Evolutionary conservation across 2,797 vertebrate species (phyloP).

Genomic region (Sebastes taczanowskii): DNA sequence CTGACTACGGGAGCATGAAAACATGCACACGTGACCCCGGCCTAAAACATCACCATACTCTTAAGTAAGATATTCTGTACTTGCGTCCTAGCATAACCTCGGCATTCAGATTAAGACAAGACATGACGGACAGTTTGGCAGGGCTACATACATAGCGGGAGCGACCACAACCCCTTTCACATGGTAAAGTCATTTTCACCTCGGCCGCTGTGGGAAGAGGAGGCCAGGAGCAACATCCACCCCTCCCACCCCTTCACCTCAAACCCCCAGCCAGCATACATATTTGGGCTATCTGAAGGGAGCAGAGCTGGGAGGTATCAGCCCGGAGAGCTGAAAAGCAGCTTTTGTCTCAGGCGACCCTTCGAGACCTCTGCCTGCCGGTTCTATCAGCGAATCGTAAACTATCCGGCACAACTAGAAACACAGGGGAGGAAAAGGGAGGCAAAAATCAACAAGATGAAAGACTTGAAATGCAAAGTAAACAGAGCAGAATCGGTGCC

Average conservation of each 20-base stretch:
- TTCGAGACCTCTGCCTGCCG: constrained; percentile 47
- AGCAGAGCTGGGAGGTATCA: constrained; percentile 59
- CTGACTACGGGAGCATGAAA: constrained; percentile 13
- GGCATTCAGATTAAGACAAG: constrained; percentile 54
- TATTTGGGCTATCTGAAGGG: constrained; percentile 65
- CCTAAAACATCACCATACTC: constrained; percentile 10
- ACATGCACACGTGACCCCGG: constrained; percentile 1
- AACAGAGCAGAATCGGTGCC: constrained; percentile 32
- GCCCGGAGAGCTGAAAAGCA: constrained; percentile 70
- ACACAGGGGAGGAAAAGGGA: constrained; percentile 52
- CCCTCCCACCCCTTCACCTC: constrained; percentile 39
- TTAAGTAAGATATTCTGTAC: constrained; percentile 18
- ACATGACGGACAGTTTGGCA: constrained; percentile 52
- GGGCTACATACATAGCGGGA: constrained; percentile 14
- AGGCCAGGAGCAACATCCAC: constrained; percentile 64
- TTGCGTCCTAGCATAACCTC: constrained; percentile 35
- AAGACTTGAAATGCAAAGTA: constrained; percentile 45
- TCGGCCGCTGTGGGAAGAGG: constrained; percentile 57
- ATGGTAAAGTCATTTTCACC: constrained; percentile 81
- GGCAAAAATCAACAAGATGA: constrained; percentile 34
- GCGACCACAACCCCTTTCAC: constrained; percentile 40
- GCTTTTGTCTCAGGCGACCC: constrained; percentile 68
- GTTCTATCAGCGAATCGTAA: constrained; percentile 74
- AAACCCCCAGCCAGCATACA: constrained; percentile 58
- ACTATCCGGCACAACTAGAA: constrained; percentile 45